These are phyloP conservation scores for Sinocyclocheilus grahami DNA, from an alignment of 2,113 vertebrate species.

Conservation along the genomic window DNA sequence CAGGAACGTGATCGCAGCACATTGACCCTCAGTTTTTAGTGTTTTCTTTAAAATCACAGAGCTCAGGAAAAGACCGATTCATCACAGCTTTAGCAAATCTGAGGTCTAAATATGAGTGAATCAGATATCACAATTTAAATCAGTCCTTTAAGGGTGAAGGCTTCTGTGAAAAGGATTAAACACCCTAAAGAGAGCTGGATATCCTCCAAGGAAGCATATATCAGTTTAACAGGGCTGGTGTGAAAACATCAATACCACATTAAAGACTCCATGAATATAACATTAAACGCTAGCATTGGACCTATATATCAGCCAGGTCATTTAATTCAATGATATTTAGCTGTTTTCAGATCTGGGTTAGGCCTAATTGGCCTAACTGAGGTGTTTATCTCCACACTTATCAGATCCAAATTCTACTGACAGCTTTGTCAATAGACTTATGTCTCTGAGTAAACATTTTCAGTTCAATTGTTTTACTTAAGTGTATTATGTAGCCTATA, in stretches of 20 bases:
- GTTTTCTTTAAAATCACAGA: background rate
- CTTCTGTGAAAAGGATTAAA: background rate
- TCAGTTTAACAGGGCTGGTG: conserved; percentile 1
- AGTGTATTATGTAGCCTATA: background rate
- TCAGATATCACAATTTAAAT: background rate
- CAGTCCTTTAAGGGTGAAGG: background rate
- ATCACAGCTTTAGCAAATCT: background rate
- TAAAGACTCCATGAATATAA: background rate
- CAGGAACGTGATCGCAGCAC: background rate
- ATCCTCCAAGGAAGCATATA: background rate
- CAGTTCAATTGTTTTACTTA: background rate
- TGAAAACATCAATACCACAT: conserved; percentile 14
- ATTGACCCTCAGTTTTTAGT: background rate
- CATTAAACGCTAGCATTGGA: background rate
- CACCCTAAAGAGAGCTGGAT: background rate
- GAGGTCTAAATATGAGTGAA: background rate
- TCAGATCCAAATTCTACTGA: background rate
- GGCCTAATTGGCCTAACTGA: background rate
- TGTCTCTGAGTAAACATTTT: conserved; percentile 9
- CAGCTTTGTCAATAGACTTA: background rate
- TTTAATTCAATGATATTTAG: background rate
- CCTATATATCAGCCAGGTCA: background rate
- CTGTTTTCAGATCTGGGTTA: background rate
- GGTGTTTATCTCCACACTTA: background rate
- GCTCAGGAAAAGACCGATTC: background rate